Evolutionary conservation across 2,797 vertebrate species (phyloP).

Genomic region (Darevskia nairensis): DNA sequence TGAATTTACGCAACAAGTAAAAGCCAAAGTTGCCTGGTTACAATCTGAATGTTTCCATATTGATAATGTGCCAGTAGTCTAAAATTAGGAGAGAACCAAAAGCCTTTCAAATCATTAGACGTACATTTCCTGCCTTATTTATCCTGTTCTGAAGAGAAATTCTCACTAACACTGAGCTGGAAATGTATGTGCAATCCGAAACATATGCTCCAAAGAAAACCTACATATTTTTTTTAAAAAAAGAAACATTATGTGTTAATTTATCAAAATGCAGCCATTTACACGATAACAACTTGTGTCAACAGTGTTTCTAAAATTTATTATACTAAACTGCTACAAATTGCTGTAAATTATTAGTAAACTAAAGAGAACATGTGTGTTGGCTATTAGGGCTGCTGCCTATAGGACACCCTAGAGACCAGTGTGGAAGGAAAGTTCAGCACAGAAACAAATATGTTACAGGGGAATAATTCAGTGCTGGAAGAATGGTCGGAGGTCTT

Average conservation of each 20-base stretch:
- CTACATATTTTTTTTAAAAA: neutral
- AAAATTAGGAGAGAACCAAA: slow-evolving; percentile 31
- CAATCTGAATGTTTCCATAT: slow-evolving; percentile 27
- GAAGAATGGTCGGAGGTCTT: neutral
- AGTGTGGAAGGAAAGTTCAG: slow-evolving; percentile 33
- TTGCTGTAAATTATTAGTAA: slow-evolving; percentile 73
- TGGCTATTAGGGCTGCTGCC: slow-evolving; percentile 49
- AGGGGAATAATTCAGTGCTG: slow-evolving; percentile 5
- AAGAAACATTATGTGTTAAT: slow-evolving; percentile 65
- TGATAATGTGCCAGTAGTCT: slow-evolving; percentile 78
- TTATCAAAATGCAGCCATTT: slow-evolving; percentile 70
- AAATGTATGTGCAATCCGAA: slow-evolving; percentile 71
- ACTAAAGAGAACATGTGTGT: slow-evolving; percentile 53
- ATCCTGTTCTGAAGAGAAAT: slow-evolving; percentile 32
- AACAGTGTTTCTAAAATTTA: slow-evolving; percentile 74
- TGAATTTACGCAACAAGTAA: neutral
- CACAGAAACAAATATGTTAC: slow-evolving; percentile 16
- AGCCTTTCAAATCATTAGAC: slow-evolving; percentile 26
- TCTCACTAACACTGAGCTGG: slow-evolving; percentile 55
- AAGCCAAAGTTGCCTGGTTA: slow-evolving; percentile 1
- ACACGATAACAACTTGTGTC: slow-evolving; percentile 69
- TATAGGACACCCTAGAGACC: slow-evolving; percentile 16
- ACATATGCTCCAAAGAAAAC: slow-evolving; percentile 74
- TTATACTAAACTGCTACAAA: slow-evolving; percentile 75
- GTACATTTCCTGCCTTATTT: slow-evolving; percentile 43